Evolutionary conservation across 2,888 invertebrate species (phyloP).

Genomic region (Hoplodrina ambigua): DNA sequence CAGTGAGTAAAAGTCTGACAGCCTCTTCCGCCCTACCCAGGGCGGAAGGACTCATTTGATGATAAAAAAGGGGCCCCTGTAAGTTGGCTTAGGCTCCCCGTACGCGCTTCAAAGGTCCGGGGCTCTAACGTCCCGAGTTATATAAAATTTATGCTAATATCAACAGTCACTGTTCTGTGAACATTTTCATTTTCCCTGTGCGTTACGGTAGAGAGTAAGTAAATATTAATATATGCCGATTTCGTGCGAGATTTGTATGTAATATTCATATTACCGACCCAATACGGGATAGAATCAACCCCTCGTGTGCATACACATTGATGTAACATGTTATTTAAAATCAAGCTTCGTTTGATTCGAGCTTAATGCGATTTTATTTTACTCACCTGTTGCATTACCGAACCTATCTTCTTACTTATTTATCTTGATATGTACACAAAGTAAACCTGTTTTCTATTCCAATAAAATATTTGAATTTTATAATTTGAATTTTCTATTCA

Average conservation of each 20-base stretch:
- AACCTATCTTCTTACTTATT: too few species aligned
- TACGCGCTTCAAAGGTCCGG: too few species aligned
- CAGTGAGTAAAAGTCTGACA: too few species aligned
- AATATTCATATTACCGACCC: conserved; percentile 15
- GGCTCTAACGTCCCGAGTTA: not conserved
- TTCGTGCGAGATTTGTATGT: conserved; percentile 6
- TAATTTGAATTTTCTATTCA: too few species aligned
- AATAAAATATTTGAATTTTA: too few species aligned
- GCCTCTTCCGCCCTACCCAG: too few species aligned
- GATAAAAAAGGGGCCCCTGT: too few species aligned
- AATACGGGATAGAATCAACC: not conserved
- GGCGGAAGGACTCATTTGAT: too few species aligned
- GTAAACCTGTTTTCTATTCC: too few species aligned
- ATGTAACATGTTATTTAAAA: not conserved
- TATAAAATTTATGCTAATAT: not conserved
- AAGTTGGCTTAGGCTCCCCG: too few species aligned
- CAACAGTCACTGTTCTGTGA: not conserved
- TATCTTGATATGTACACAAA: too few species aligned
- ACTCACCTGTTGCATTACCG: not conserved
- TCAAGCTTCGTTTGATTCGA: not conserved
- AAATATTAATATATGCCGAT: conserved; percentile 29
- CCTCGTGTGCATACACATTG: not conserved
- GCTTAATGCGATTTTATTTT: conserved; percentile 3
- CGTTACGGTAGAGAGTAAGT: not conserved
- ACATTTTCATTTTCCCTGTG: conserved; percentile 3